Base-by-base conservation (phyloP, 2,113 vertebrate species). In the Podarcis raffonei region DNA sequence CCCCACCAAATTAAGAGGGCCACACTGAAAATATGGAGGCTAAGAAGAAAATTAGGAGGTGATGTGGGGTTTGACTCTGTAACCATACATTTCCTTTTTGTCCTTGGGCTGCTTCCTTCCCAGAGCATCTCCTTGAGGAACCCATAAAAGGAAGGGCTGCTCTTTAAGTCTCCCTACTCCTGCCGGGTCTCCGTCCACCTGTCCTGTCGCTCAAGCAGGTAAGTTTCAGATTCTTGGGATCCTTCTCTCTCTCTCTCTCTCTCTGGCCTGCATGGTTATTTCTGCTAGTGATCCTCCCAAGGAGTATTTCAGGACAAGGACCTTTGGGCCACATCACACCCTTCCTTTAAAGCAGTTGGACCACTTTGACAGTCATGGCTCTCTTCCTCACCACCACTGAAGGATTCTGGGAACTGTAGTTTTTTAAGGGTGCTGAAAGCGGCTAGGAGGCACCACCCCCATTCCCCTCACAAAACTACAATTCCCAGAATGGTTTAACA, bases 21-120 rank as follows among this genome's bases (percentile, higher is more conserved):
- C 89, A 85, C 87, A 87, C 57, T 79, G 48, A 77, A 93, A 94
- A 92, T 83, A 91, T 93, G 90, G 86, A 90, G 42, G 9, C 74
- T 90, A 93, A 94, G 84, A 3, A 85, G 23, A 37, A 23, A 65
- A 68, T 37, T 37, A 32, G 8, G 48, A 83, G 79, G 89, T 89
- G 0, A 69, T 87, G 92, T 89, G 79, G 11, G 87, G 87, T 16
- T 83, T 0, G 0, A 20, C 8, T 59, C 84, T 20, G 42, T n/a
- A 25, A 65, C 22, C 22, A 11, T 7, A 15, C 66, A 16, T 53
- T 89, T 27, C 35, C 42, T 62, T 11, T 11, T 30, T 3, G 20
- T 68, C 89, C 91, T 78, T 32, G 72, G 32, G 84, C 89, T 89
- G 35, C 0, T 9, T 3, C 53, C 3, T 6, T 37, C 84, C 72